Percentiles rank a stretch among this genome's conserved stretches.
Conservation (phyloP, 2,888 invertebrate genomes). For the Microplitis manilae region DNA sequence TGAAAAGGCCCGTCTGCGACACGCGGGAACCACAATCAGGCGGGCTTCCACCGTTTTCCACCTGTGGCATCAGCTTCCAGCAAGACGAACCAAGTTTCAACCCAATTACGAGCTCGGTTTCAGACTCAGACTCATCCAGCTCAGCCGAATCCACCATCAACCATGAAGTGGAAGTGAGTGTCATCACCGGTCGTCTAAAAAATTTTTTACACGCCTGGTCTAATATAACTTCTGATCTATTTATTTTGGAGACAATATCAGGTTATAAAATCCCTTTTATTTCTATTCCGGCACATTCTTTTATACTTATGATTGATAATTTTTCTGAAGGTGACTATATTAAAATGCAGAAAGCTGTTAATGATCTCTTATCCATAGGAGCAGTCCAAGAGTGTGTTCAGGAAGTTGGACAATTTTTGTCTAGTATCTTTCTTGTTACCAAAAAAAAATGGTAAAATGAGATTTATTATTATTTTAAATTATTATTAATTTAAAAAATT, state of each 20-base stretch:
- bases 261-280: neutral
- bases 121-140: neutral
- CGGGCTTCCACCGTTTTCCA: slow-evolving; percentile 6
- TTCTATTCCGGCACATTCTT: neutral
- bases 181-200: slow-evolving; percentile 5
- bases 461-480: slow-evolving; percentile 47
- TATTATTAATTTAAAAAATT: no score
- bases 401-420: slow-evolving; percentile 38
- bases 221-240: neutral
- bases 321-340: slow-evolving; percentile 27
- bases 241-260: neutral
- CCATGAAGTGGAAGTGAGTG: slow-evolving; percentile 6
- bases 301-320: slow-evolving; percentile 3
- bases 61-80: neutral
- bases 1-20: slow-evolving; percentile 11
- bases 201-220: neutral
- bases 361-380: slow-evolving; percentile 16
- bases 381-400: slow-evolving; percentile 30
- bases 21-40: neutral
- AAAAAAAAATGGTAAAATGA: slow-evolving; percentile 39
- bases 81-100: neutral
- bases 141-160: neutral
- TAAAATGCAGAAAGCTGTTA: neutral
- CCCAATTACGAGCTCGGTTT: neutral
- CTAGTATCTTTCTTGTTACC: slow-evolving; percentile 40